These are phyloP conservation scores for Hylomyscus alleni DNA, from an alignment of 2,797 vertebrate genomes.

Conservation along the genomic window DNA sequence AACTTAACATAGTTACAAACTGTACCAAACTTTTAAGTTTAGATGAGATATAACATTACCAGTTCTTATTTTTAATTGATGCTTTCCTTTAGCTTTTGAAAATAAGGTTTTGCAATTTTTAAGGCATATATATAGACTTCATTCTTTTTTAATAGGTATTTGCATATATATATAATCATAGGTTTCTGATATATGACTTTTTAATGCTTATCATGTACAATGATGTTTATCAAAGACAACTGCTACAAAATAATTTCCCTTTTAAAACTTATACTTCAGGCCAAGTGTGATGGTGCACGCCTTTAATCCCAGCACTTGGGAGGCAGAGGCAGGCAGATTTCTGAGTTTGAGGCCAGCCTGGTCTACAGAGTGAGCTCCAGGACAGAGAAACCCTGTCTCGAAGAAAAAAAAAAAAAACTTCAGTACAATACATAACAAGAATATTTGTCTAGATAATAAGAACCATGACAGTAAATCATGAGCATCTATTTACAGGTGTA, in stretches of 20 bases:
- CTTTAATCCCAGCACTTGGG: no score
- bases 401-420: no score
- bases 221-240: neutral
- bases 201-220: neutral
- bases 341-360: no score
- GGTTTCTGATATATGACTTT: neutral
- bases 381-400: no score
- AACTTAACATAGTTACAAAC: neutral
- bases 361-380: no score
- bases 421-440: neutral
- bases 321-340: no score
- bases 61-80: neutral
- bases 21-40: neutral
- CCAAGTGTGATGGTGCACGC: no score
- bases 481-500: neutral
- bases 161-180: neutral
- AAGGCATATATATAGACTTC: neutral
- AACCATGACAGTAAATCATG: neutral
- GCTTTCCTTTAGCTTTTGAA: neutral
- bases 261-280: neutral
- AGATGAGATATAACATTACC: neutral
- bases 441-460: neutral
- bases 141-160: neutral
- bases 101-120: neutral
- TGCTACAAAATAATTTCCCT: neutral